These are phyloP conservation scores for Morus bassanus DNA, from an alignment of 2,797 vertebrate genomes.

Conservation along the genomic window DNA sequence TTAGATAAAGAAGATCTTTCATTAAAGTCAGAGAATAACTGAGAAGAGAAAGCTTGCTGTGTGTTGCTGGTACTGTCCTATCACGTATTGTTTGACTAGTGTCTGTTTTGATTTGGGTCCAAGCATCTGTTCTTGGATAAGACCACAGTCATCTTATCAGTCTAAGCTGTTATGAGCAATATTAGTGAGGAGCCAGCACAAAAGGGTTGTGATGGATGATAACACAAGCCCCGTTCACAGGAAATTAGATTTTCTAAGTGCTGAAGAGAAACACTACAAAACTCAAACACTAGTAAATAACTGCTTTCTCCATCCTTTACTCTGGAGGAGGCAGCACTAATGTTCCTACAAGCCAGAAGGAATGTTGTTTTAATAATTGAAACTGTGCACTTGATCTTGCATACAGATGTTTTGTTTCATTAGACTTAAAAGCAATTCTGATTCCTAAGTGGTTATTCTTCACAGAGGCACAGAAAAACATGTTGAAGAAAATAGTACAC, in stretches of 20 bases:
- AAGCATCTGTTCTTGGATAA: background rate
- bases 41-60: background rate
- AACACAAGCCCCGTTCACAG: background rate
- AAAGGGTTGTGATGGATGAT: conserved; percentile 28
- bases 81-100: background rate
- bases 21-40: background rate
- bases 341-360: background rate
- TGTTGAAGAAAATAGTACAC: background rate
- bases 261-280: background rate
- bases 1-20: background rate
- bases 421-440: background rate
- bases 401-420: background rate
- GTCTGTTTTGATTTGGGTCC: background rate
- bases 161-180: conserved; percentile 5
- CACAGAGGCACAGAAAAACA: background rate
- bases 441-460: background rate
- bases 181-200: background rate
- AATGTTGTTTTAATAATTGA: conserved; percentile 34
- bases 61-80: background rate
- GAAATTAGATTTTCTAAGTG: conserved; percentile 51
- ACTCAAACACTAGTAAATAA: conserved; percentile 2
- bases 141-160: background rate
- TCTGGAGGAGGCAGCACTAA: background rate
- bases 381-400: background rate
- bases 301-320: background rate